Evolutionary conservation across 2,113 vertebrate species (phyloP), one percentile per base, ranked within the genome.

Genomic region (Strix uralensis): DNA sequence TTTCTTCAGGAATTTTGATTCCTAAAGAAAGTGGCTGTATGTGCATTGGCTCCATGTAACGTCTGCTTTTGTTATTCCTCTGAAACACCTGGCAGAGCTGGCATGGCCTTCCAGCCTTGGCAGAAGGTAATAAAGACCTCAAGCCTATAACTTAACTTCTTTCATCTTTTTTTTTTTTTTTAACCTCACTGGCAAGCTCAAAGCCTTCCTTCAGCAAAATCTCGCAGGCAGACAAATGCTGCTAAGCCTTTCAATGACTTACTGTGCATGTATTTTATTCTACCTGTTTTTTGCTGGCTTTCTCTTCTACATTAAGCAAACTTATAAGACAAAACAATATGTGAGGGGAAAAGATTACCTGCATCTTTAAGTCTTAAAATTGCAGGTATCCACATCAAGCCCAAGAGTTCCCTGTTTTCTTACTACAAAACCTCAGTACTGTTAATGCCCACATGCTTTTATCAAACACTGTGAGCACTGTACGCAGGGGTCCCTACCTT

Each of bases 61-160:
- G 1, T 51, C 75, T 73, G 42, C 82, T 86, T 93, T 71, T 85
- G 26, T 82, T 83, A 14, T 66, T 91, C 71, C 42, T 73, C 74
- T 78, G 87, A 94, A 95, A 92, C 81, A 94, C 86, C 86, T 95
- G 92, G 92, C 61, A 85, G 95, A 82, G 42, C 67, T 93, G 94
- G 83, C 82, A 49, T 23, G 54, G 81, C 34, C 72, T 88, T 77
- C 73, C 81, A 87, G 73, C 58, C 62, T 93, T 94, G 90, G 77
- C 90, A 93, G 88, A 91, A 75, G 32, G 67, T 59, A 85, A 80
- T 81, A 78, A 94, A 77, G 57, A 34, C 36, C 73, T 42, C 52
- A 93, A 81, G 49, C n/a, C 63, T 95, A 63, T 80, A 91, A 93
- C 88, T 73, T 87, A 80, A 23, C 58, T 71, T 54, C 86, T 91